Evolutionary conservation across 2,113 vertebrate species (phyloP).

Genomic region (Balaeniceps rex): DNA sequence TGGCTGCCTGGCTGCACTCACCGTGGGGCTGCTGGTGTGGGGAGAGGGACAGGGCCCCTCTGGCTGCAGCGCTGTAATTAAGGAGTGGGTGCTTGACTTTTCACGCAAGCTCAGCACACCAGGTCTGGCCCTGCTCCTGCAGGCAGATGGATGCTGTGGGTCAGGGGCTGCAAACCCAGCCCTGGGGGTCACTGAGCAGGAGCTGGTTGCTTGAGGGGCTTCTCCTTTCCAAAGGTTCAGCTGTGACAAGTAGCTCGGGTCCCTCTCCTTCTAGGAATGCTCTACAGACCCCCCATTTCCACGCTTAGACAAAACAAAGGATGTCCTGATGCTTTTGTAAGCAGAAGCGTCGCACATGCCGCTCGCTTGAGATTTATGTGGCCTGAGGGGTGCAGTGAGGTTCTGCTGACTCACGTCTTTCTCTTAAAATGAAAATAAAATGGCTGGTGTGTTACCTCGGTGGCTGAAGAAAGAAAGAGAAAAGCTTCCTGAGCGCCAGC

Average conservation of each 20-base stretch:
- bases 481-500: neutral
- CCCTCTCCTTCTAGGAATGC: neutral
- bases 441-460: neutral
- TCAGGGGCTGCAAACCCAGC: neutral
- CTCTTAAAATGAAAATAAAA: neutral
- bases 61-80: fast-evolving
- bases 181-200: neutral
- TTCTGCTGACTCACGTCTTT: neutral
- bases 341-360: neutral
- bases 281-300: neutral
- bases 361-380: neutral
- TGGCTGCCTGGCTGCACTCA: fast-evolving
- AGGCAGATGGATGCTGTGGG: neutral
- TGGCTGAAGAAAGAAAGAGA: neutral
- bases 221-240: neutral
- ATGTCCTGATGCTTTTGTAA: neutral
- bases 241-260: neutral
- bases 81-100: neutral
- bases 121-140: neutral
- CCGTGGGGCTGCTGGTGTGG: fast-evolving
- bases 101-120: fast-evolving
- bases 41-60: neutral
- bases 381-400: neutral
- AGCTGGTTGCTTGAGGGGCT: neutral
- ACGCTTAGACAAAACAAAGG: neutral